These are phyloP conservation scores for Panthera leo DNA, from an alignment of 2,113 vertebrate genomes.

Conservation along the genomic window DNA sequence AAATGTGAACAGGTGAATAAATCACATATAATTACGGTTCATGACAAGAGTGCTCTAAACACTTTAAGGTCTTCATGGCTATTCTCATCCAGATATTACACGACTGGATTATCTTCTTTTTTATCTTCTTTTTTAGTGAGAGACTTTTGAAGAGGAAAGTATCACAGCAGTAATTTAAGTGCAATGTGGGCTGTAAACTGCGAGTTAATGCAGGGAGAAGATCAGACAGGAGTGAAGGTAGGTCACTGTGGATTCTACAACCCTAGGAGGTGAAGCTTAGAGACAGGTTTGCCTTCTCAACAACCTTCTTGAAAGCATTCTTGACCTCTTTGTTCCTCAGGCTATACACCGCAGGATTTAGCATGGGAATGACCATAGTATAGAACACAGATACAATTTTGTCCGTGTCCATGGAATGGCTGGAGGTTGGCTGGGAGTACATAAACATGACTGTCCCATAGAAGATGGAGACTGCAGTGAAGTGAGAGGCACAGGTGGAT, in stretches of 20 bases:
- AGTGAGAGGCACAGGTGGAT: background rate
- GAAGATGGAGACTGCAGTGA: background rate
- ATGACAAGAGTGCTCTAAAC: background rate
- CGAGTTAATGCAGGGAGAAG: background rate
- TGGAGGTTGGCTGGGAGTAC: background rate
- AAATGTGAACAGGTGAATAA: background rate
- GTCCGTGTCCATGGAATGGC: background rate
- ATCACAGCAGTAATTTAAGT: background rate
- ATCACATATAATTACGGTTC: background rate
- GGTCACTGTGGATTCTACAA: background rate
- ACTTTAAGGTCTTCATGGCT: background rate
- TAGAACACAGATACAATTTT: background rate
- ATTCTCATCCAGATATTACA: background rate
- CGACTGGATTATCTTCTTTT: background rate
- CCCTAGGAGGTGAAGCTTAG: background rate
- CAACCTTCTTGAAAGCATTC: background rate
- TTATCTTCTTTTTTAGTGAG: background rate
- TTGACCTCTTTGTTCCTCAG: background rate
- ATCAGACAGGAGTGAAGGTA: background rate
- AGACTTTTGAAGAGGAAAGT: background rate
- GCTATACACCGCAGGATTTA: background rate
- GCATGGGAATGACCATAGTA: background rate
- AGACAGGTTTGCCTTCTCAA: background rate
- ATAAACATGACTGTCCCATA: background rate
- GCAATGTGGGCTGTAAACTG: background rate